Conservation (phyloP, 1,140 invertebrate species). For the Mactra quadrangularis region DNA sequence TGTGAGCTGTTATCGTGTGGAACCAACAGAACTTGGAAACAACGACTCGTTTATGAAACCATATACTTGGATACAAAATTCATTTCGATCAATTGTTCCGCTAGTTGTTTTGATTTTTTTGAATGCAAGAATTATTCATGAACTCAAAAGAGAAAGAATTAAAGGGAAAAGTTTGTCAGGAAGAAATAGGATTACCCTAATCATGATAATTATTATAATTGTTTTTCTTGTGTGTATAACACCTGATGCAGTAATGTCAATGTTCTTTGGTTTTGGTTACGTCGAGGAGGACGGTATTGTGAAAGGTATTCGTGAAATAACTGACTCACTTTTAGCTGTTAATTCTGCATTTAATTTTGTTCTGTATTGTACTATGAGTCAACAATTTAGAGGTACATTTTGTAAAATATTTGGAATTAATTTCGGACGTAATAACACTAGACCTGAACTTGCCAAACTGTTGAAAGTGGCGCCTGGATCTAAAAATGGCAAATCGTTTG, state of each 20-base stretch:
- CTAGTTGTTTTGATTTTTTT: conserved; percentile 79
- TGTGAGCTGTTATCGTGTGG: conserved; percentile 66
- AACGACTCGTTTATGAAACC: conserved; percentile 87
- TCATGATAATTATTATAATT: conserved; percentile 90
- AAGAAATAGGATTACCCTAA: conserved; percentile 88
- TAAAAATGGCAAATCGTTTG: background rate
- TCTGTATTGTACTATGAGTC: conserved; percentile 90
- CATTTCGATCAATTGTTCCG: conserved; percentile 88
- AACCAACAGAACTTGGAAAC: conserved; percentile 76
- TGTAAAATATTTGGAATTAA: conserved; percentile 76
- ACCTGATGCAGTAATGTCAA: conserved; percentile 88
- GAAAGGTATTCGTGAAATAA: conserved; percentile 88
- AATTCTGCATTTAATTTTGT: conserved; percentile 91
- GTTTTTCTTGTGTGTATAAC: conserved; percentile 90
- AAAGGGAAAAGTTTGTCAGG: conserved; percentile 77
- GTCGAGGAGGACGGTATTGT: conserved; percentile 83
- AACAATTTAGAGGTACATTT: conserved; percentile 86
- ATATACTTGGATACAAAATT: conserved; percentile 88
- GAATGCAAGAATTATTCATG: conserved; percentile 89
- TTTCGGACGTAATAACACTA: background rate
- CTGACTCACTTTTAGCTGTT: conserved; percentile 89
- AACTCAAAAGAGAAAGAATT: conserved; percentile 85
- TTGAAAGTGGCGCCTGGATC: background rate
- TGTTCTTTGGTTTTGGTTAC: conserved; percentile 81
- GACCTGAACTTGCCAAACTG: conserved; percentile 25